Evolutionary conservation across 2,797 vertebrate genomes (phyloP), one percentile per base, ranked within the genome.

Genomic region (Margarornis squamiger): DNA sequence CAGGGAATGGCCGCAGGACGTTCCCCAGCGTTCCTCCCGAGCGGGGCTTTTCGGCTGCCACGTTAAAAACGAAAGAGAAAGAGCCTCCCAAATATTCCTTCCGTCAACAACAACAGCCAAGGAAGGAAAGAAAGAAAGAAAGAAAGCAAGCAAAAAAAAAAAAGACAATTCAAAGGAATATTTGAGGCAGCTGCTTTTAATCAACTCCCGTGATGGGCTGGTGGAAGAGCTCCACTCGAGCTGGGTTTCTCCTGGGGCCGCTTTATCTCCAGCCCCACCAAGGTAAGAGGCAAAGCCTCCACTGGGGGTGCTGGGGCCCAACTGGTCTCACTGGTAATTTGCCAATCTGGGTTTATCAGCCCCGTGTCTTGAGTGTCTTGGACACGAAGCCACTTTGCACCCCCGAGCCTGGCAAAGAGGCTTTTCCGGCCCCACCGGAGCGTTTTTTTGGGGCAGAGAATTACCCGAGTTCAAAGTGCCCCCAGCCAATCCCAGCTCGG

Each of bases 191-290:
- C 75, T 92, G 92, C 24, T 91, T 92, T 86, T 67, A 46, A 89
- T 95, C 88, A 91, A 72, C 81, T 91, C 79, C 87, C 6, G 0
- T 82, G 86, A 73, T 86, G 46, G 78, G 74, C 79, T 92, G 90
- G 87, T 93, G 92, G 92, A 97, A 95, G 89, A 90, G 67, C 95
- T 94, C 80, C 93, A 96, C 95, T 94, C 95, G 68, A 74, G 71
- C 16, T 74, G 21, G 54, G 86, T 94, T 87, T 79, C 82, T 89
- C 74, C 45, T 1, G 48, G 55, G 36, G 36, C 86, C 36, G 27
- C 68, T 86, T 86, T 57, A 74, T 55, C 80, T 45, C 36, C 45
- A 43, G 71, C 16, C 48, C n/a, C 27, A 15, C 52, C 7, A 84
- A 92, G 90, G 86, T 92, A 89, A 86, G 88, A 68, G 43, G 58